Conservation (phyloP, 1,140 invertebrate species). For the Laupala kohalensis region DNA sequence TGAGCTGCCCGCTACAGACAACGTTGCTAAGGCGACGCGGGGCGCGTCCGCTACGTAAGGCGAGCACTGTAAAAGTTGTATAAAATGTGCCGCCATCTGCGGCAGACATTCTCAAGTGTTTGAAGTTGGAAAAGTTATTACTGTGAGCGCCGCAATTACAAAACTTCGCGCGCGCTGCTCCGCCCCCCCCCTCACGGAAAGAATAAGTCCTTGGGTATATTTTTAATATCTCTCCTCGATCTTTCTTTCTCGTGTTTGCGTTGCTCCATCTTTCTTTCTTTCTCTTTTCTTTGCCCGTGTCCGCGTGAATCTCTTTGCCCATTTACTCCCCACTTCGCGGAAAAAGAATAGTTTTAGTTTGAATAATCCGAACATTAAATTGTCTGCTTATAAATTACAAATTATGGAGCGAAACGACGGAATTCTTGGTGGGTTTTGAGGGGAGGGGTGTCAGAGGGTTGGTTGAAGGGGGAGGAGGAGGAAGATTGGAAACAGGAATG, state of each 20-base stretch:
- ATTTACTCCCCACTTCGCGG: background rate
- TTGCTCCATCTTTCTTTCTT: background rate
- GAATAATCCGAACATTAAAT: constrained; percentile 13
- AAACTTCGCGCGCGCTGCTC: background rate
- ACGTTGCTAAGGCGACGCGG: constrained; percentile 1
- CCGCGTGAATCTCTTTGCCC: background rate
- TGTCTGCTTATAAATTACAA: constrained; percentile 14
- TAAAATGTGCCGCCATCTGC: constrained; percentile 3
- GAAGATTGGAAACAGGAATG: constrained; percentile 6
- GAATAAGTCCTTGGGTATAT: background rate
- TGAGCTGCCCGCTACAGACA: background rate
- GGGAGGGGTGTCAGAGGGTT: too few species aligned
- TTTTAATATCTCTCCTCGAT: background rate
- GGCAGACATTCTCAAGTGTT: background rate
- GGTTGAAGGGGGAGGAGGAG: background rate
- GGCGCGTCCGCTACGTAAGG: too few species aligned
- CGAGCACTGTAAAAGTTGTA: background rate
- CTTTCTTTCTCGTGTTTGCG: background rate
- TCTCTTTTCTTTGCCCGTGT: background rate
- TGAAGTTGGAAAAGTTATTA: constrained; percentile 5
- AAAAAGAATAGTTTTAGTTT: constrained; percentile 6
- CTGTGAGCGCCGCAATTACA: constrained; percentile 5
- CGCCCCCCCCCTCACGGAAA: background rate
- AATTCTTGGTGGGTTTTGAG: too few species aligned
- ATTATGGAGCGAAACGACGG: constrained; percentile 1